Percentiles rank a stretch among this genome's conserved stretches.
Conservation (phyloP, 2,113 vertebrate genomes). For the Eleginops maclovinus region DNA sequence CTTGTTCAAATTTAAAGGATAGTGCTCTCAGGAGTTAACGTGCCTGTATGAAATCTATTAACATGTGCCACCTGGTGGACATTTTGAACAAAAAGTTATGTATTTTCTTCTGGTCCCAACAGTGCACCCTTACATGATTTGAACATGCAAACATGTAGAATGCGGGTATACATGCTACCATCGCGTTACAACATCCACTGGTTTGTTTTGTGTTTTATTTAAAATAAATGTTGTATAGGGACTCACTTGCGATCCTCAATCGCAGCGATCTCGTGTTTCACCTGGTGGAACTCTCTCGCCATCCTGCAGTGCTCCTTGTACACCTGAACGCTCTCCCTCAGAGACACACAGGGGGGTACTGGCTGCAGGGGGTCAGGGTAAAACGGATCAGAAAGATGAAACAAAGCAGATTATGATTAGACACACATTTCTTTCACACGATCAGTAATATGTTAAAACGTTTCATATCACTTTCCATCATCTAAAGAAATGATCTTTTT, state of each 20-base stretch:
- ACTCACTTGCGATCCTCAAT: slow-evolving; percentile 97
- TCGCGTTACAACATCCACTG: not conserved
- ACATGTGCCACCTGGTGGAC: slow-evolving; percentile 64
- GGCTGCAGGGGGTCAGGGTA: slow-evolving; percentile 84
- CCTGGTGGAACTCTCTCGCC: slow-evolving; percentile 95
- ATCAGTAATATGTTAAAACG: slow-evolving; percentile 1
- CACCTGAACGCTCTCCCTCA: slow-evolving; percentile 94
- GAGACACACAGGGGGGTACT: slow-evolving; percentile 91
- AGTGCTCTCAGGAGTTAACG: not conserved
- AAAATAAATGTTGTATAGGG: not conserved
- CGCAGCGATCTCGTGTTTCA: slow-evolving; percentile 92
- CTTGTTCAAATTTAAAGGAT: not conserved
- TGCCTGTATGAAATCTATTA: not conserved
- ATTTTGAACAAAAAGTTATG: not conserved
- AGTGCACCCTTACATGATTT: not conserved
- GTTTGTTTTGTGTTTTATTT: no score
- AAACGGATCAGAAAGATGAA: slow-evolving; percentile 3
- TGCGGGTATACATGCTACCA: not conserved
- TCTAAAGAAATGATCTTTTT: not conserved
- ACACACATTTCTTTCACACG: not conserved
- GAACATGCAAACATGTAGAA: not conserved
- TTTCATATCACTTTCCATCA: not conserved
- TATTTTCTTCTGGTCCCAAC: not conserved
- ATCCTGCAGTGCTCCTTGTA: slow-evolving; percentile 97
- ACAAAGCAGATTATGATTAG: not conserved